phyloP scores from a whole-genome alignment of 2,113 vertebrate species.

The Chamaetylas fuelleborni region DNA sequence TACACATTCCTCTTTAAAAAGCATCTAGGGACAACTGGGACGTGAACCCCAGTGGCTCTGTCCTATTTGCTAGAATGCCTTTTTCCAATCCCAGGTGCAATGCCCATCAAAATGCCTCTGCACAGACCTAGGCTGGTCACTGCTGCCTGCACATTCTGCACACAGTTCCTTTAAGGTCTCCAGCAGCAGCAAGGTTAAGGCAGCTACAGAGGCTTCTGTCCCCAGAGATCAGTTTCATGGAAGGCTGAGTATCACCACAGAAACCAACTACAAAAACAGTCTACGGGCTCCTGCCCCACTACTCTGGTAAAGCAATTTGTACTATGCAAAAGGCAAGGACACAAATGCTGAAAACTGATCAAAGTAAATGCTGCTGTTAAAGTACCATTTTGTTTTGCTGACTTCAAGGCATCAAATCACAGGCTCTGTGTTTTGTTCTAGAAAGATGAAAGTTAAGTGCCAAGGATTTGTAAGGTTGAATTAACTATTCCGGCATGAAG shows the following conservation, averaged over 20 bases:
- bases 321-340: constrained; percentile 70
- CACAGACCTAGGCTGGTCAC: accelerated
- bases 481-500: constrained; percentile 47
- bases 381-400: constrained; percentile 66
- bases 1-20: not conserved
- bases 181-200: constrained; percentile 58
- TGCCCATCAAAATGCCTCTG: not conserved
- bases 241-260: constrained; percentile 77
- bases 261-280: constrained; percentile 83
- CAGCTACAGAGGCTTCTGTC: constrained; percentile 66
- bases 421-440: constrained; percentile 58
- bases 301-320: constrained; percentile 80
- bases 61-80: not conserved
- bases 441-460: constrained; percentile 58
- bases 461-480: constrained; percentile 60
- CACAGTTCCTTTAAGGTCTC: constrained; percentile 40
- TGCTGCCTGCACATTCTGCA: not conserved
- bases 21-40: not conserved
- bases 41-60: not conserved
- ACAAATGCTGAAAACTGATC: constrained; percentile 76
- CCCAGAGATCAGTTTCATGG: constrained; percentile 71
- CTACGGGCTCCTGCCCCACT: constrained; percentile 46
- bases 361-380: constrained; percentile 73
- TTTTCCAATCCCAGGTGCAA: not conserved
- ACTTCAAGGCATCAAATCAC: constrained; percentile 67